Evolutionary conservation across 2,888 invertebrate genomes (phyloP).

Genomic region (Tipula unca): DNA sequence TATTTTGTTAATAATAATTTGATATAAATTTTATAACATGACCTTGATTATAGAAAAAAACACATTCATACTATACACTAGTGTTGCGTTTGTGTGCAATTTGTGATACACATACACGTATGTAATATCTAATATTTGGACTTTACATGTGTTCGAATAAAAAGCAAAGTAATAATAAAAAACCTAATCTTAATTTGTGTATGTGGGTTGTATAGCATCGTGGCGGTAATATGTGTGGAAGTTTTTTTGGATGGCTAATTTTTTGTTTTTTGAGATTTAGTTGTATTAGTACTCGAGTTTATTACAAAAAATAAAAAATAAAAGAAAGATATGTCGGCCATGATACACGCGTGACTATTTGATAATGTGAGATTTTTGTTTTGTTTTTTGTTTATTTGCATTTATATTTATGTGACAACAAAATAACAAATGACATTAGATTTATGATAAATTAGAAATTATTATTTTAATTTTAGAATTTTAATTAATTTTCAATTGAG

Average conservation of each 20-base stretch:
- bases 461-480: background rate
- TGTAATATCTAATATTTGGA: background rate
- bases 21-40: slow-evolving; percentile 8
- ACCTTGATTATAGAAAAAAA: background rate
- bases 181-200: background rate
- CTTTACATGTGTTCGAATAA: too few species aligned
- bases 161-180: background rate
- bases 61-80: background rate
- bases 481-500: background rate
- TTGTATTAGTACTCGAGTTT: background rate
- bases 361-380: background rate
- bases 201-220: background rate
- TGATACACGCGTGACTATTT: slow-evolving; percentile 19
- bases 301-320: background rate
- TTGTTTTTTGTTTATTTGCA: background rate
- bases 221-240: background rate
- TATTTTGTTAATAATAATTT: slow-evolving; percentile 8
- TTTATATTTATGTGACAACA: background rate
- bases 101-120: background rate
- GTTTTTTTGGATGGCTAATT: background rate
- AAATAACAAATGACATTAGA: background rate
- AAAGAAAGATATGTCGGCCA: slow-evolving; percentile 19
- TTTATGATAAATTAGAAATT: background rate
- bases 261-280: background rate
- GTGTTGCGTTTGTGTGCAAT: background rate